Base-by-base conservation (phyloP, 2,113 vertebrate genomes). In the Lethenteron reissneri region DNA sequence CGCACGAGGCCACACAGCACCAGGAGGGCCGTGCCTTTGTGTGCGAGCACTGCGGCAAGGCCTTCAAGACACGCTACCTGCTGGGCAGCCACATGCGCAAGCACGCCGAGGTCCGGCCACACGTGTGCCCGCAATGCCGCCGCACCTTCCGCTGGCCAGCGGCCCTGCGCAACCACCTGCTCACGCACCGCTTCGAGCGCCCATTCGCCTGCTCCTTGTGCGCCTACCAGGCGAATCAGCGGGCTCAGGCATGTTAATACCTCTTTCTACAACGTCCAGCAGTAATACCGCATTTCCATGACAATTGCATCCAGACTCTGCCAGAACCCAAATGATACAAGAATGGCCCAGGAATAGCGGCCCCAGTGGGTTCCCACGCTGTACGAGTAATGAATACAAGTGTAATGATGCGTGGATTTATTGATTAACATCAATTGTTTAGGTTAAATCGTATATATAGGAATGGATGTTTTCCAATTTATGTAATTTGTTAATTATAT, bases 11-110 rank as follows among this genome's bases (percentile, higher is more conserved):
- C 76, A 96, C 92, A 0, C 86, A 86, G 56, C 94, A 99, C 75
- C 83, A 82, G 2, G 87, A 95, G 2, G 74, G 77, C 2, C 88
- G 94, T 21, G 82, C 89, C 73, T 97, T 87, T 74, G 84, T 99
- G 80, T 99, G 94, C 0, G 92, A 99, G 75, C 88, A 95, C 76
- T 99, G 94, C 0, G 94, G 94, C 78, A 99, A 99, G 76, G 87
- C 86, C 74, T 99, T 97, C 81, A 97, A 97, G 78, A 97, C 91
- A 0, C 86, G 83, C 72, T 96, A 92, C 75, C 83, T 97, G 57
- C 85, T 97, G 71, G 90, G 88, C 76, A 97, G 88, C 10, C 94
- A 97, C 78, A 84, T 95, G 75, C 86, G 84, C 74, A 90, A 92
- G 75, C 92, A 97, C 81, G 89, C 87, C 0, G 88, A 90, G 57